Evolutionary conservation across 2,888 invertebrate genomes (phyloP).

Genomic region (Caenorhabditis auriculariae): DNA sequence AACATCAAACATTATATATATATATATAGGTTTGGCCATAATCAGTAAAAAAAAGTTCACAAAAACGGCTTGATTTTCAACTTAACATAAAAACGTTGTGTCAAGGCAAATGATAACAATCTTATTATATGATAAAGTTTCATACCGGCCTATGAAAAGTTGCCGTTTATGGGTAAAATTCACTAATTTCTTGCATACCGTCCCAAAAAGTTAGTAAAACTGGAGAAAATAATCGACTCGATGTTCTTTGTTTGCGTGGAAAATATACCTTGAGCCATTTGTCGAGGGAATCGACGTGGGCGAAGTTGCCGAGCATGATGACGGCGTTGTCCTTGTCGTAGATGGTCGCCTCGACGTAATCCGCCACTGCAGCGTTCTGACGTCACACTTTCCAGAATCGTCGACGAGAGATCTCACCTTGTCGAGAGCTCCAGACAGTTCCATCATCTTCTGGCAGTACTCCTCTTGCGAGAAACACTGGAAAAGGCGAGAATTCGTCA

Average conservation of each 20-base stretch:
- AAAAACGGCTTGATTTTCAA: neutral
- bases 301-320: conserved; percentile 73
- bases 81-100: no score
- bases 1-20: no score
- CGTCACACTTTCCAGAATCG: neutral
- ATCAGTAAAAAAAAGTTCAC: conserved; percentile 1
- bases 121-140: no score
- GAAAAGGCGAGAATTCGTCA: conserved; percentile 1
- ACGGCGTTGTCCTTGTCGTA: conserved; percentile 73
- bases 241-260: neutral
- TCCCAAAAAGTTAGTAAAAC: no score
- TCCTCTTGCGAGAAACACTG: conserved; percentile 70
- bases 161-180: no score
- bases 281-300: conserved; percentile 68
- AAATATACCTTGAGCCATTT: conserved; percentile 33
- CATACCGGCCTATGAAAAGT: no score
- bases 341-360: conserved; percentile 74
- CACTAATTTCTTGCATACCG: no score
- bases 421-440: conserved; percentile 71
- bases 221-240: neutral
- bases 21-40: no score
- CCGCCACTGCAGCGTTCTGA: conserved; percentile 65
- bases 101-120: no score
- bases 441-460: conserved; percentile 72
- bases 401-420: conserved; percentile 32